A percentile compares a stretch with the other conserved stretches of the same genome.
These are phyloP conservation scores for Globodera ellingtonae DNA, from an alignment of 1,140 invertebrate genomes.

Conservation along the genomic window DNA sequence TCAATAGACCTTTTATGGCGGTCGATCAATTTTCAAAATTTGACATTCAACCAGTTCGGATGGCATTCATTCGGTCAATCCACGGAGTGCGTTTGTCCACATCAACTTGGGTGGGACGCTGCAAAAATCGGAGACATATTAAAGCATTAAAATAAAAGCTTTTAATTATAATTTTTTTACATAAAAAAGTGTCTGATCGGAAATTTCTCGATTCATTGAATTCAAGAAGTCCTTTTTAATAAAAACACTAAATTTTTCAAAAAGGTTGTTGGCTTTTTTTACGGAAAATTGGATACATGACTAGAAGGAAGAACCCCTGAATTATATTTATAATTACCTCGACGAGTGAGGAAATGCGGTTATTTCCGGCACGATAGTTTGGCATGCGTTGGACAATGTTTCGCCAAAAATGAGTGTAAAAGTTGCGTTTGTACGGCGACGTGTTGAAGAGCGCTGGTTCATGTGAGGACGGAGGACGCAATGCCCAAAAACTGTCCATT, in stretches of 20 bases:
- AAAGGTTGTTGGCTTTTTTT: too few relatives aligned
- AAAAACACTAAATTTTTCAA: too few relatives aligned
- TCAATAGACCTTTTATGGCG: too few relatives aligned
- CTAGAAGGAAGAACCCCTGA: too few relatives aligned
- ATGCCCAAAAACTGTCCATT: not conserved
- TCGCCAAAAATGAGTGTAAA: slow-evolving; percentile 28
- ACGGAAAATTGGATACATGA: too few relatives aligned
- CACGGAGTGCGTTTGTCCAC: not conserved
- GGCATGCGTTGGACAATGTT: slow-evolving; percentile 23
- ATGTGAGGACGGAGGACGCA: not conserved
- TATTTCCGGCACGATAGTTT: not conserved
- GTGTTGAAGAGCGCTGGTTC: not conserved
- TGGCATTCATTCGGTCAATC: not conserved
- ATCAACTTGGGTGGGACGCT: not conserved
- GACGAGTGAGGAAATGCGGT: not conserved
- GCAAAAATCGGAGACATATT: not conserved
- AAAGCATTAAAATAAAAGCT: not conserved
- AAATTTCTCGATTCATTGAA: not conserved
- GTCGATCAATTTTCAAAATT: not conserved
- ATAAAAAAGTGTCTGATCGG: not conserved
- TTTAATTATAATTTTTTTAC: not conserved
- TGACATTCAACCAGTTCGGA: not conserved
- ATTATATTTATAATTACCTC: not conserved
- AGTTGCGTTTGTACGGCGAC: slow-evolving; percentile 5
- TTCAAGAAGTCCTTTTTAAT: too few relatives aligned